phyloP scores from a whole-genome alignment of 2,888 invertebrate genomes.

The Taphrorychus bicolor region DNA sequence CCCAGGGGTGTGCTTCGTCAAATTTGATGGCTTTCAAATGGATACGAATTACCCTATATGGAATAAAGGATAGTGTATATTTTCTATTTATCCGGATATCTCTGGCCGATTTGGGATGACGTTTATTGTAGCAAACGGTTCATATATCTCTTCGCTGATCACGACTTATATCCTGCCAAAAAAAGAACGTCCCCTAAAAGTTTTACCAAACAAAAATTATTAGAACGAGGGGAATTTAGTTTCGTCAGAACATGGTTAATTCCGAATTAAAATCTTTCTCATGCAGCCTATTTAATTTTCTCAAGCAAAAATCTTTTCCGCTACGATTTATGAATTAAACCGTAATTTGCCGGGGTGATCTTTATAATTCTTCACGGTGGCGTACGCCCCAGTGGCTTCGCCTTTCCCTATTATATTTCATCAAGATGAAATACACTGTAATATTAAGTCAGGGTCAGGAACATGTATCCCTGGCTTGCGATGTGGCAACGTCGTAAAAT shows the following conservation, averaged over 20 bases:
- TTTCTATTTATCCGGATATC: constrained; percentile 26
- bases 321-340: neutral
- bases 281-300: too few relatives aligned
- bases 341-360: neutral
- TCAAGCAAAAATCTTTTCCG: too few relatives aligned
- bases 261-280: too few relatives aligned
- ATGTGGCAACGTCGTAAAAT: neutral
- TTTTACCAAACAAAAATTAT: too few relatives aligned
- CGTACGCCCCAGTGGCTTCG: neutral
- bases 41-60: constrained; percentile 47
- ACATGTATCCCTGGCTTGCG: too few relatives aligned
- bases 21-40: constrained; percentile 49
- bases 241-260: too few relatives aligned
- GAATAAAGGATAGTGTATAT: constrained; percentile 28
- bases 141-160: neutral
- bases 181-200: too few relatives aligned
- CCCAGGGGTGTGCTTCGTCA: constrained; percentile 45
- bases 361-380: neutral
- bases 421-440: too few relatives aligned
- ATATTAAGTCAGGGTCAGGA: too few relatives aligned
- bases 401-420: neutral
- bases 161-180: neutral
- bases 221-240: too few relatives aligned
- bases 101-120: constrained; percentile 2
- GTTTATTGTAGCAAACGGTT: neutral